phyloP scores from a whole-genome alignment of 2,888 invertebrate species.

The Kryphioiulus occultus region DNA sequence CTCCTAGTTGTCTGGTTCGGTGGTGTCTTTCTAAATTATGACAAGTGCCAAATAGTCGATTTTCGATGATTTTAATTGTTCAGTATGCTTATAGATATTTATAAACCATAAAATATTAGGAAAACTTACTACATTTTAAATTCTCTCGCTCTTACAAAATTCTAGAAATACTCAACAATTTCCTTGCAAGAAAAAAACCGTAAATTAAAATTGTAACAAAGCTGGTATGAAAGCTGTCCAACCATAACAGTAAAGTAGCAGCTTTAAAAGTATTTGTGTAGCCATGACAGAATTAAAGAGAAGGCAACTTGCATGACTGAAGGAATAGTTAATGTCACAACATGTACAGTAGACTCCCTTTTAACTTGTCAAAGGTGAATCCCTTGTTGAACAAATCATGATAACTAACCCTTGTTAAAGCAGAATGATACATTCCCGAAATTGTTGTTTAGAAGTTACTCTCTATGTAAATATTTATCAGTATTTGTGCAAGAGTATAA shows the following conservation, averaged over 20 bases:
- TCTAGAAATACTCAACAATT: background rate
- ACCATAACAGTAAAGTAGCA: background rate
- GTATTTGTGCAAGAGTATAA: background rate
- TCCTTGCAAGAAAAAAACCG: background rate
- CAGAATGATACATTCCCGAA: background rate
- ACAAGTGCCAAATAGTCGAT: background rate
- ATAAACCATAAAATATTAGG: background rate
- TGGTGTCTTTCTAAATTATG: background rate
- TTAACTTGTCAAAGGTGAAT: background rate
- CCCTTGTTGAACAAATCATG: background rate
- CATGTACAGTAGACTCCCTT: background rate
- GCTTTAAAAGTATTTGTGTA: background rate
- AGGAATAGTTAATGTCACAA: background rate
- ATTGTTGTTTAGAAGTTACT: background rate
- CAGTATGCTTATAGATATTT: background rate
- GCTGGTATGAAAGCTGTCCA: background rate
- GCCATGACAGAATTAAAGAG: background rate
- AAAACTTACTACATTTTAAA: background rate
- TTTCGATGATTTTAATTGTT: background rate
- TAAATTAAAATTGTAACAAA: background rate
- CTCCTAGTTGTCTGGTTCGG: background rate
- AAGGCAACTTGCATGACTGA: background rate
- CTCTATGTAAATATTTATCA: background rate
- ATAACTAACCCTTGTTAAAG: background rate
- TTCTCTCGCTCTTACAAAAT: background rate